Evolutionary conservation across 2,113 vertebrate genomes (phyloP), one percentile per base, ranked within the genome.

Genomic region (Sturnira hondurensis): DNA sequence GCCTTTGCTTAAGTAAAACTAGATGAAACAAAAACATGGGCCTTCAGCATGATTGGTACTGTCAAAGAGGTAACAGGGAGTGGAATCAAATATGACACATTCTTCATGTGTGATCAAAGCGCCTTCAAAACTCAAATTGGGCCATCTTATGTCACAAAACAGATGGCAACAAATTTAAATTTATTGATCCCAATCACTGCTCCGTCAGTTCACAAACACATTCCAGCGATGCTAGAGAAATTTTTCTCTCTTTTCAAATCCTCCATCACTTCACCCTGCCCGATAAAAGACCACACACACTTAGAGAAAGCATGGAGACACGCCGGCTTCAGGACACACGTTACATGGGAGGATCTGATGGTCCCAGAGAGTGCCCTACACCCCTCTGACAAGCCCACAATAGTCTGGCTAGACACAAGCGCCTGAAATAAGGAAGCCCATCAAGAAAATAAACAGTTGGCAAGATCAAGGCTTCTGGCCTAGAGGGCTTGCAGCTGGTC

Each of bases 381-480:
- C 38, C 36, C 95, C 74, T 88, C 87, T 73, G 86, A 97, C 65
- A 85, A 73, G 38, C 80, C 74, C 88, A 97, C 90, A 97, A 93
- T 63, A 93, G 89, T 47, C 68, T 24, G 67, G 91, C 92, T 83
- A 97, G 65, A 91, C 52, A 89, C 82, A 78, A 87, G 80, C 2
- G 6, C 83, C 70, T 54, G 33, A 92, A 95, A 97, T 73, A 73
- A 94, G 95, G 89, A 97, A 97, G 94, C 93, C 96, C 83, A 91
- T 87, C 93, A 89, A 96, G 97, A 97, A 97, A 97, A 97, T 50
- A 93, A 96, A 97, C 96, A 97, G 96, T 96, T 96, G 89, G 93
- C 15, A 1, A 89, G 84, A 97, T 93, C 86, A 87, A 94, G 91
- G 74, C 80, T 96, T 96, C 89, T 94, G 89, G 91, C 63, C 93